Conservation (phyloP, 2,888 invertebrate species). For the Drosophila recens region DNA sequence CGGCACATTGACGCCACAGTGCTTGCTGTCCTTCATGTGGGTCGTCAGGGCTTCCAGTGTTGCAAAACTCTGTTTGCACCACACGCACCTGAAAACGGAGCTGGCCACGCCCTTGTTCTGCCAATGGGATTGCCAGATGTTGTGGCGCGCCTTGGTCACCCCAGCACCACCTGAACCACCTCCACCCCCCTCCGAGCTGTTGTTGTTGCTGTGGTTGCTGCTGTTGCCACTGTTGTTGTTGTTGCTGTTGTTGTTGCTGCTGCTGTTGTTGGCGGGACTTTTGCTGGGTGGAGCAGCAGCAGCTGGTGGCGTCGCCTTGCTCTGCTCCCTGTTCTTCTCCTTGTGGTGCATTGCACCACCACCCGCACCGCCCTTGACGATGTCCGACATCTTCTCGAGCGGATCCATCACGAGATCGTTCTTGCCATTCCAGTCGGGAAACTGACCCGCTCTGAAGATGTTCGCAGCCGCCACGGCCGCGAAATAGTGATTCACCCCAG, state of each 20-base stretch:
- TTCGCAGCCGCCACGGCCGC: slow-evolving; percentile 92
- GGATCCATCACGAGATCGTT: slow-evolving; percentile 93
- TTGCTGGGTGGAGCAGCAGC: slow-evolving; percentile 58
- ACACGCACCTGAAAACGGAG: slow-evolving; percentile 98
- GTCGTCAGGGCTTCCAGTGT: slow-evolving; percentile 97
- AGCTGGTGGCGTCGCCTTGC: slow-evolving; percentile 72
- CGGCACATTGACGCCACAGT: slow-evolving; percentile 95
- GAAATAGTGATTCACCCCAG: slow-evolving; percentile 92
- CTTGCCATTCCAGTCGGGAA: slow-evolving; percentile 90
- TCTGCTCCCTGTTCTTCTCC: slow-evolving; percentile 56
- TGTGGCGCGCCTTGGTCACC: slow-evolving; percentile 89
- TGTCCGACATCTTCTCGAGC: slow-evolving; percentile 95
- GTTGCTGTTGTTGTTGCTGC: not conserved
- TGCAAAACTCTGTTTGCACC: slow-evolving; percentile 98
- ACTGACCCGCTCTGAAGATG: slow-evolving; percentile 90
- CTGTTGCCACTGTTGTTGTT: slow-evolving; percentile 11
- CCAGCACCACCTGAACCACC: slow-evolving; percentile 57
- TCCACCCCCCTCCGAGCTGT: slow-evolving; percentile 3
- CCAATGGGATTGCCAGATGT: slow-evolving; percentile 99
- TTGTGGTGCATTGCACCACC: slow-evolving; percentile 43
- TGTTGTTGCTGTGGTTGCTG: not conserved
- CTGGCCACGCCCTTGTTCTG: slow-evolving; percentile 97
- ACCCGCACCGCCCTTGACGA: slow-evolving; percentile 89
- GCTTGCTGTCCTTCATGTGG: slow-evolving; percentile 99
- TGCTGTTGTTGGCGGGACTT: slow-evolving; percentile 74